A percentile compares a stretch with the other conserved stretches of the same genome.
phyloP scores from a whole-genome alignment of 2,888 invertebrate species.

The Xanthia togata region DNA sequence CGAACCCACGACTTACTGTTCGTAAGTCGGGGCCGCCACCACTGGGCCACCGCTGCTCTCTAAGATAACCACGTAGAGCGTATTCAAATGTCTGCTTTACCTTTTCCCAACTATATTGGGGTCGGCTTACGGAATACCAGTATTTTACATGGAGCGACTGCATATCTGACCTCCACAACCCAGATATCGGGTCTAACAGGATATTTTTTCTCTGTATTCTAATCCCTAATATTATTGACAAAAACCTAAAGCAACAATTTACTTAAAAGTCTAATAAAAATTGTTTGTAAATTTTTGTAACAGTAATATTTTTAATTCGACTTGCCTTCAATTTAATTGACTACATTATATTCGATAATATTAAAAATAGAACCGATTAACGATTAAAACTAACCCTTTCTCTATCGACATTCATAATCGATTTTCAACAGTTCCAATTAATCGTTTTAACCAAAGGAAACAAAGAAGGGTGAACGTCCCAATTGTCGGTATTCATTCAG shows the following conservation, averaged over 20 bases:
- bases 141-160: no score
- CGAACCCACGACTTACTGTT: no score
- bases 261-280: background rate
- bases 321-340: background rate
- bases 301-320: background rate
- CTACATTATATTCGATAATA: background rate
- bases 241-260: background rate
- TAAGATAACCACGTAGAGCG: no score
- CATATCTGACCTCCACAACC: no score
- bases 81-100: no score
- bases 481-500: constrained; percentile 56
- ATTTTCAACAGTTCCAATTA: constrained; percentile 60
- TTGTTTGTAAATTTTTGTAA: background rate
- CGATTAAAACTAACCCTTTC: constrained; percentile 37
- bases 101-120: no score
- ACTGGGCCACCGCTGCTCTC: no score
- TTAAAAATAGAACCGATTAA: constrained; percentile 27
- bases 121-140: no score
- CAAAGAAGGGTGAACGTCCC: constrained; percentile 63
- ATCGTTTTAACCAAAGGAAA: constrained; percentile 65
- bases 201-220: no score
- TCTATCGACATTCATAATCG: constrained; percentile 50
- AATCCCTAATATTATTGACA: background rate
- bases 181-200: no score
- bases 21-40: no score